Base-by-base conservation (phyloP, 2,888 invertebrate species). In the Drosophila falleni region DNA sequence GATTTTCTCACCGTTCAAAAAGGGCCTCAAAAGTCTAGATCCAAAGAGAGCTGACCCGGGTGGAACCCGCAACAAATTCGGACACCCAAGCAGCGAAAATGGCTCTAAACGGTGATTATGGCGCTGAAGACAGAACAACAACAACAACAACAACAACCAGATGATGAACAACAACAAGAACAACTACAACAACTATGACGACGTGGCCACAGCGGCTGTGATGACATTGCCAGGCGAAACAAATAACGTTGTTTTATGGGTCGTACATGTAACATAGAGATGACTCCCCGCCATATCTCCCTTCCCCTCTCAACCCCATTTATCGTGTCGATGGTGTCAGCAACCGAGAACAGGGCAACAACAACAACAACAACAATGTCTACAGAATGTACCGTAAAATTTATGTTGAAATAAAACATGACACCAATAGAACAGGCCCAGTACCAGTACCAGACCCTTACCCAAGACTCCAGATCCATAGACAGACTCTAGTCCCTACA, bases 351-450 rank as follows among this genome's bases (percentile, higher is more conserved):
- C 60, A 60, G 60, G 6, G 31, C 56, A 16, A 47, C 46, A 42
- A 53, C 44, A 39, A 37, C 29, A 55, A 50, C n/a, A n/a, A n/a
- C 31, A 55, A 58, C 46, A 47, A 58, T 49, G 63, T 44, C 56
- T 55, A 60, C 33, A 60, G 67, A 77, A 77, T 71, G 63, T 74
- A 69, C 64, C 80, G 74, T 77, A 71, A 71, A 78, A 83, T 86
- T 80, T 70, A 85, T 85, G 88, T 75, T 70, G 83, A 85, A 85
- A 82, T 71, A 87, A 80, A 87, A 73, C 70, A 67, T 74, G 74
- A 67, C 71, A 78, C 53, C 72, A 71, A 74, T 65, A 50, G 42
- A 61, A 62, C 60, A 51, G 66, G 44, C 35, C 51, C 41, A 39
- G 50, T 9, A 23, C 51, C 41, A 39, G 50, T 9, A 23, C 53